These are phyloP conservation scores for Helicorthomorpha holstii DNA, from an alignment of 1,140 invertebrate species.

Conservation along the genomic window DNA sequence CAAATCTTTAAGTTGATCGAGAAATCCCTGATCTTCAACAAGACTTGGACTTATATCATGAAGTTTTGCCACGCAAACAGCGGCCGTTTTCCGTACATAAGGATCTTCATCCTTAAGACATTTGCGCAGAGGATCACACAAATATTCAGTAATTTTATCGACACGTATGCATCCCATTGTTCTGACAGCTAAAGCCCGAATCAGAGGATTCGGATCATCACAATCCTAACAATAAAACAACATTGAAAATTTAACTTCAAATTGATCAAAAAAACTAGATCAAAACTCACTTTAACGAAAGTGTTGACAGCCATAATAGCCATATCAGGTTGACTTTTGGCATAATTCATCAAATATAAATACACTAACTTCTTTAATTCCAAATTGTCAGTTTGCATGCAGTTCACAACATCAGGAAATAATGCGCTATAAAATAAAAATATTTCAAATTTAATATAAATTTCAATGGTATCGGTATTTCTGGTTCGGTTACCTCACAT, in stretches of 20 bases:
- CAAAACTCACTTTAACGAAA: constrained; percentile 85
- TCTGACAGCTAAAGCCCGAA: constrained; percentile 90
- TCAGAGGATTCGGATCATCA: constrained; percentile 98
- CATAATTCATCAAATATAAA: constrained; percentile 99
- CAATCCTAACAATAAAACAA: constrained; percentile 57
- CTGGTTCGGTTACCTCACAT: constrained; percentile 36
- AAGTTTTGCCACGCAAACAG: constrained; percentile 96
- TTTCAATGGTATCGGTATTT: neutral
- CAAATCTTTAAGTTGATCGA: constrained; percentile 91
- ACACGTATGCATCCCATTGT: constrained; percentile 99
- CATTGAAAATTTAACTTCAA: neutral
- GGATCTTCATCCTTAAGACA: constrained; percentile 99
- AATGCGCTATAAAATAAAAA: constrained; percentile 41
- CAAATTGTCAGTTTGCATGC: constrained; percentile 99
- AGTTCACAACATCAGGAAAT: constrained; percentile 98
- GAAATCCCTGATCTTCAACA: constrained; percentile 95
- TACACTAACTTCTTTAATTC: constrained; percentile 99
- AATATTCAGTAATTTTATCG: constrained; percentile 99
- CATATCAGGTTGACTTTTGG: constrained; percentile 99
- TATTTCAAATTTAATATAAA: neutral
- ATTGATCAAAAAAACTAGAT: neutral
- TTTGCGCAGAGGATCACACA: constrained; percentile 95
- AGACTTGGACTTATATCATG: constrained; percentile 97
- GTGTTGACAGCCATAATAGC: constrained; percentile 99
- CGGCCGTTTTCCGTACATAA: constrained; percentile 97